Conservation (phyloP, 2,113 vertebrate species). For the Aldabrachelys gigantea region DNA sequence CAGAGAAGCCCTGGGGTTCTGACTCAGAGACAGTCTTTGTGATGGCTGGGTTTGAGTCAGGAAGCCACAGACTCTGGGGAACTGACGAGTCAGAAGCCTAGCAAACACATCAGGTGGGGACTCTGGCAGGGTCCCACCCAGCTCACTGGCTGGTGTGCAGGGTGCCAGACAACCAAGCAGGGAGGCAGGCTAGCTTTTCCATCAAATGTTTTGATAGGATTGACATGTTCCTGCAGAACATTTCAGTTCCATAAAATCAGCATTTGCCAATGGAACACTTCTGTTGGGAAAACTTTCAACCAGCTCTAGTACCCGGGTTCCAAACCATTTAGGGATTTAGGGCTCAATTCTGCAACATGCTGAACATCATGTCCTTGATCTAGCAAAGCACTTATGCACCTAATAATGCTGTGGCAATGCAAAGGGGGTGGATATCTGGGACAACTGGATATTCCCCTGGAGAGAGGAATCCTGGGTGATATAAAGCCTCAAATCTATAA, state of each 20-base stretch:
- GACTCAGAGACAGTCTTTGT: not conserved
- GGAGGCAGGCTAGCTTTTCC: not conserved
- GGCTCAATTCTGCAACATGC: fast-evolving
- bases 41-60: too few relatives aligned
- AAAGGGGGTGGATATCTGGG: too few relatives aligned
- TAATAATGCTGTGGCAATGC: too few relatives aligned
- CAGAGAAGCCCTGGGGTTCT: not conserved
- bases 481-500: not conserved
- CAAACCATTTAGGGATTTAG: not conserved
- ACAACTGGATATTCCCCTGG: not conserved
- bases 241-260: not conserved
- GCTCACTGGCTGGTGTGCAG: not conserved
- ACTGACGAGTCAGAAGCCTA: too few relatives aligned
- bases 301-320: not conserved
- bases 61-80: too few relatives aligned
- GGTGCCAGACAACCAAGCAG: not conserved
- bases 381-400: not conserved
- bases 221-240: fast-evolving
- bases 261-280: not conserved
- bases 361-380: not conserved
- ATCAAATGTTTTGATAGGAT: not conserved
- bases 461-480: not conserved
- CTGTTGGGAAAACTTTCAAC: not conserved
- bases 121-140: too few relatives aligned
- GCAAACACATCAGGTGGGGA: too few relatives aligned